phyloP scores from a whole-genome alignment of 2,888 invertebrate species.

The Melanostoma scalare region DNA sequence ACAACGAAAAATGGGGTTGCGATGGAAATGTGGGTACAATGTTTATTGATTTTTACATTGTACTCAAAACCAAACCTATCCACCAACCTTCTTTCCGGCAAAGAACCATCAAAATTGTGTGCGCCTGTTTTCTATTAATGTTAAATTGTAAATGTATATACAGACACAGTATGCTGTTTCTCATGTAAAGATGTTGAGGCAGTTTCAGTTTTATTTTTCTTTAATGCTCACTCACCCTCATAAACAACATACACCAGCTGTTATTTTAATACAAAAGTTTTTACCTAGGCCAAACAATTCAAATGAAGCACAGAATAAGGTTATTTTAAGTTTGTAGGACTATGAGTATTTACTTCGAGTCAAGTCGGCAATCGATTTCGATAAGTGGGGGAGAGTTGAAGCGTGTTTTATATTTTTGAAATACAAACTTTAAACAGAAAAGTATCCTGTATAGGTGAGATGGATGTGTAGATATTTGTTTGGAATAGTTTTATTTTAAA shows the following conservation, averaged over 20 bases:
- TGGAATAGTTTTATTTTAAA: too few relatives aligned
- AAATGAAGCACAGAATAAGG: conserved; percentile 37
- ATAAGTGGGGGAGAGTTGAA: too few relatives aligned
- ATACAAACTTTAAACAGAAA: too few relatives aligned
- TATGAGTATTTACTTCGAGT: too few relatives aligned
- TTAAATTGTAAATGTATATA: conserved; percentile 17
- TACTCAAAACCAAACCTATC: conserved; percentile 50
- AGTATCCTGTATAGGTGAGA: too few relatives aligned
- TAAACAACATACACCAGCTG: conserved; percentile 58
- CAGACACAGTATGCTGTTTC: too few relatives aligned
- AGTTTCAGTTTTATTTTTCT: conserved; percentile 59
- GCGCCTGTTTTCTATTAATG: conserved; percentile 49
- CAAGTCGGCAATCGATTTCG: too few relatives aligned
- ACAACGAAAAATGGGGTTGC: too few relatives aligned
- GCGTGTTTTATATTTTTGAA: too few relatives aligned
- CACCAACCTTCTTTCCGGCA: conserved; percentile 55
- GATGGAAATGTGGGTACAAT: neutral
- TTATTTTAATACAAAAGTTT: conserved; percentile 55
- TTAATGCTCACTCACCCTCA: conserved; percentile 29
- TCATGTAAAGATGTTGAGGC: conserved; percentile 63
- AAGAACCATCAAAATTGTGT: conserved; percentile 56
- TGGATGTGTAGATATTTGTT: too few relatives aligned
- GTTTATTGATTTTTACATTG: conserved; percentile 62
- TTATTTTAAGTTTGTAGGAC: neutral
- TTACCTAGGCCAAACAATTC: conserved; percentile 61